A percentile compares a stretch with the other conserved stretches of the same genome.
Conservation (phyloP, 2,888 invertebrate genomes). For the Spisula solida region DNA sequence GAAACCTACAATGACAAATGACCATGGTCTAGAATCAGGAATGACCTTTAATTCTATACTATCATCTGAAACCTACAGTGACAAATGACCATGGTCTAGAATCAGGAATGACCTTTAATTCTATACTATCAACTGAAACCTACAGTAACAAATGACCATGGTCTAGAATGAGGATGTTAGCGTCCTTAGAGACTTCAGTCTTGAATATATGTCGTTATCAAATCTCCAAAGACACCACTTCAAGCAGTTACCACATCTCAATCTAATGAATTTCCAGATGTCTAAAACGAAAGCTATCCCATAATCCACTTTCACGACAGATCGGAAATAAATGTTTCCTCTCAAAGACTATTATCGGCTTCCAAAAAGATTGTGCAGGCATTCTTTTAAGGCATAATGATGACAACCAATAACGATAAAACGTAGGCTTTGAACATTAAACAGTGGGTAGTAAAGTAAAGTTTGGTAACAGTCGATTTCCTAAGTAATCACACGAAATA, state of each 20-base stretch:
- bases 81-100: too few relatives aligned
- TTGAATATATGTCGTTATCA: background rate
- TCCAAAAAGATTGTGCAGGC: background rate
- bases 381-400: background rate
- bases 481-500: background rate
- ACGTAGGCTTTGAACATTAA: background rate
- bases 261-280: slow-evolving; percentile 21
- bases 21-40: too few relatives aligned
- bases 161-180: background rate
- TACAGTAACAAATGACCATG: background rate
- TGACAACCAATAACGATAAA: background rate
- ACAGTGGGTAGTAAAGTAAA: background rate
- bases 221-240: background rate
- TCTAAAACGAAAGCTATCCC: background rate
- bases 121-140: too few relatives aligned
- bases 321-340: background rate
- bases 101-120: too few relatives aligned
- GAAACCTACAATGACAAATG: too few relatives aligned
- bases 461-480: slow-evolving; percentile 7
- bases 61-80: too few relatives aligned
- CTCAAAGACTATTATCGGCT: background rate
- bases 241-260: slow-evolving; percentile 17
- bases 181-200: background rate
- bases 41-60: too few relatives aligned
- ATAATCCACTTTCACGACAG: background rate